These are phyloP conservation scores for Erebia epiphron DNA, from an alignment of 2,888 invertebrate genomes.

Conservation along the genomic window DNA sequence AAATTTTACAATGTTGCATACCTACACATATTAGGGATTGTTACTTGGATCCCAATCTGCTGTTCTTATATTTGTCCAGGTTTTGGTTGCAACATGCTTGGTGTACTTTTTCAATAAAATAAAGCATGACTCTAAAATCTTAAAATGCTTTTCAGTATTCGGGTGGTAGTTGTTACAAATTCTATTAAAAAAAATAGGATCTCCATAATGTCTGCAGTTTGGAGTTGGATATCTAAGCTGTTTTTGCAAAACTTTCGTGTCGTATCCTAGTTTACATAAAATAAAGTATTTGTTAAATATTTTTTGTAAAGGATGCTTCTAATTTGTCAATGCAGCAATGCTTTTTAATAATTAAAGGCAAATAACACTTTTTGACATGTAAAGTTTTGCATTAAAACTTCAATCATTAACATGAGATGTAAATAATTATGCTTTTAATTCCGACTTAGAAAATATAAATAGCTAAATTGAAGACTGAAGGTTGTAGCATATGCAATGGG, in stretches of 20 bases:
- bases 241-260: constrained; percentile 14
- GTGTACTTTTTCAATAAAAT: background rate
- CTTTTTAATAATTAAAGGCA: constrained; percentile 1
- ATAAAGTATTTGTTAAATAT: background rate
- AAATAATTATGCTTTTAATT: constrained; percentile 11
- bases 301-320: background rate
- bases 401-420: constrained; percentile 7
- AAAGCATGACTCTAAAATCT: background rate
- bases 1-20: too few relatives aligned
- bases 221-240: background rate
- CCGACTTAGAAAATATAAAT: background rate
- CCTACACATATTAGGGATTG: too few relatives aligned
- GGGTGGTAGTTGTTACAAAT: background rate
- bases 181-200: background rate
- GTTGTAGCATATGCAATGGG: background rate
- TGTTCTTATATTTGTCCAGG: too few relatives aligned
- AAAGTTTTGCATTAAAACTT: constrained; percentile 19
- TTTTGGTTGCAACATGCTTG: too few relatives aligned
- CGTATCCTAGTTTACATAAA: background rate
- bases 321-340: background rate
- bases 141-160: constrained; percentile 1
- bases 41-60: too few relatives aligned
- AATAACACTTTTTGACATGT: background rate
- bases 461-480: background rate
- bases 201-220: background rate